A percentile compares a stretch with the other conserved stretches of the same genome.
These are phyloP conservation scores for Drosophila kanapiae DNA, from an alignment of 1,140 invertebrate species.

Conservation along the genomic window DNA sequence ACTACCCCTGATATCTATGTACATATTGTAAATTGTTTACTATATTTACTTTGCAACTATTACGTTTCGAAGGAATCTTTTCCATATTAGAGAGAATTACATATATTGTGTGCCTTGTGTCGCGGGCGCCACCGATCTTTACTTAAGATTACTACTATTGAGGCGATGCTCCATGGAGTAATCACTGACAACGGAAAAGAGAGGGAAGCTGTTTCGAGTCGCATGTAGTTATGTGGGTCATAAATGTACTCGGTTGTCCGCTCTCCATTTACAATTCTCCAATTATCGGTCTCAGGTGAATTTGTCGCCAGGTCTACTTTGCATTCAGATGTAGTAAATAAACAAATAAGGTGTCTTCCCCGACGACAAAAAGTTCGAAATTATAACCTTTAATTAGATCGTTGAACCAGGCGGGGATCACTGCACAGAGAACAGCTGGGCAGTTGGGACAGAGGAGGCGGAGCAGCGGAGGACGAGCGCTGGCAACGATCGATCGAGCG, in stretches of 20 bases:
- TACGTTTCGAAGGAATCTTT: no score
- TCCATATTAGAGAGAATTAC: no score
- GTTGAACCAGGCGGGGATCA: constrained; percentile 69
- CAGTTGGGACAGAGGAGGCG: constrained; percentile 6
- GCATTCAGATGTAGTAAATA: constrained; percentile 48
- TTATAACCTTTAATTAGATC: constrained; percentile 85
- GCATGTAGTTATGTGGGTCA: constrained; percentile 33
- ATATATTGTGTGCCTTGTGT: no score
- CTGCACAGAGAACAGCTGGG: constrained; percentile 38
- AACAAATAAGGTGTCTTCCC: constrained; percentile 22
- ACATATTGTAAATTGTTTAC: no score
- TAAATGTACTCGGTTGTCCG: no score
- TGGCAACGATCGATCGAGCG: constrained; percentile 44
- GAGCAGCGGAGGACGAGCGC: neutral
- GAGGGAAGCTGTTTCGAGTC: neutral
- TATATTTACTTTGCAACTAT: no score
- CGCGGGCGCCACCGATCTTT: no score
- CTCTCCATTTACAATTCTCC: neutral
- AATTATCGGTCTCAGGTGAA: constrained; percentile 29
- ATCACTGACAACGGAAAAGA: neutral
- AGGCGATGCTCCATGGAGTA: neutral
- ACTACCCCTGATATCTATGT: no score
- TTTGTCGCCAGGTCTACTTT: constrained; percentile 31
- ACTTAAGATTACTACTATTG: neutral
- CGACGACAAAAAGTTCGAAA: constrained; percentile 28